Conservation (phyloP, 2,888 invertebrate genomes). For the Brachyopa scutellaris region DNA sequence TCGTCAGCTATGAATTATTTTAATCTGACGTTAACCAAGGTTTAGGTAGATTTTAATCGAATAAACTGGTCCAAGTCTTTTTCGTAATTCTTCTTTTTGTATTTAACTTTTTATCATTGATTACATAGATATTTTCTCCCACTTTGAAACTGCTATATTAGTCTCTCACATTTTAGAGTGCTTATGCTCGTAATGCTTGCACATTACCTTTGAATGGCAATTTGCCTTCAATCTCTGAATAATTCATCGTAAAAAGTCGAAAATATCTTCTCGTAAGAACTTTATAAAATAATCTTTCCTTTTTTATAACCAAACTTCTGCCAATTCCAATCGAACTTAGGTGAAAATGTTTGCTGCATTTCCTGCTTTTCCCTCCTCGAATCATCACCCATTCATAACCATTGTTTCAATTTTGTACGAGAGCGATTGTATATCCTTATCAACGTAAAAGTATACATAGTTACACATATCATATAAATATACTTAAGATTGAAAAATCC, state of each 20-base stretch:
- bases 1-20: no score
- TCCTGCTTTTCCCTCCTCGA: neutral
- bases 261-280: neutral
- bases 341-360: neutral
- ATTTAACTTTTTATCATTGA: no score
- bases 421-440: neutral
- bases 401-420: constrained; percentile 1
- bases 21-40: no score
- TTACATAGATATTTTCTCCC: no score
- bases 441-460: neutral
- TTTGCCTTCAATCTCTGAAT: constrained; percentile 9
- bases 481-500: neutral
- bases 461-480: no score
- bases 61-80: no score
- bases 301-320: neutral
- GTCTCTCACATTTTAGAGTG: no score
- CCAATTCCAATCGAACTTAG: constrained; percentile 1
- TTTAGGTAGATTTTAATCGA: no score
- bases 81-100: no score
- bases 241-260: neutral
- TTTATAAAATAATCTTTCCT: neutral
- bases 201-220: neutral
- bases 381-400: neutral
- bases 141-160: no score
- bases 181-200: no score